Base-by-base conservation (phyloP, 2,888 invertebrate genomes). In the Platerodrilus igneus region DNA sequence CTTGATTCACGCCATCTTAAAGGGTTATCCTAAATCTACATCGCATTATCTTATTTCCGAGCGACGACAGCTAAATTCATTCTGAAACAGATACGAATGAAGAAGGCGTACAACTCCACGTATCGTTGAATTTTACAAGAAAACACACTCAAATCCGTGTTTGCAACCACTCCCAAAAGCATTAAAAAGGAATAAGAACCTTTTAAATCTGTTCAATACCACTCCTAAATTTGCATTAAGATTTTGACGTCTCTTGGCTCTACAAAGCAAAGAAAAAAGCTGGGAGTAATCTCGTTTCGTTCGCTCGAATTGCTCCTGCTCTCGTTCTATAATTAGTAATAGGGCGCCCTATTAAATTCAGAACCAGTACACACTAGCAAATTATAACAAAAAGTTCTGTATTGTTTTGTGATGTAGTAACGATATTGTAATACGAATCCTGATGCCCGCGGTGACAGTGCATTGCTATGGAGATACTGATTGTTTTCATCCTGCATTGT, bases 391-490 rank as follows among this genome's bases (percentile, higher is more conserved):
- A 52, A 50, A 52, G 43, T 45, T 30, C 42, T n/a, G 36, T 38
- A 40, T 48, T 46, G 43, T 44, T 23, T 34, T n/a, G n/a, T n/a
- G n/a, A n/a, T n/a, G n/a, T n/a, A n/a, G 31, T 45, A 44, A 45
- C 46, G 37, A 47, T 45, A 48, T 47, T 45, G 42, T 50, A 43
- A 43, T 47, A 37, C 35, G 37, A 47, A 47, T 47, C 51, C 42
- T 41, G 49, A 48, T 48, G 54, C 54, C 50, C 47, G 50, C 52
- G 48, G 52, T 49, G 48, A 50, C 48, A 48, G 49, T 54, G 51
- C 52, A 54, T 52, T 49, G 48, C 53, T 47, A 53, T 52, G 53
- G 53, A 48, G 53, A 55, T 53, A 48, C 51, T 48, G 51, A 55
- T 55, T 55, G 53, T 55, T 48, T 55, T 49, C 52, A 45, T 48